Percentiles rank a stretch among this genome's conserved stretches.
These are phyloP conservation scores for Acleris literana DNA, from an alignment of 2,888 invertebrate genomes.

Conservation along the genomic window DNA sequence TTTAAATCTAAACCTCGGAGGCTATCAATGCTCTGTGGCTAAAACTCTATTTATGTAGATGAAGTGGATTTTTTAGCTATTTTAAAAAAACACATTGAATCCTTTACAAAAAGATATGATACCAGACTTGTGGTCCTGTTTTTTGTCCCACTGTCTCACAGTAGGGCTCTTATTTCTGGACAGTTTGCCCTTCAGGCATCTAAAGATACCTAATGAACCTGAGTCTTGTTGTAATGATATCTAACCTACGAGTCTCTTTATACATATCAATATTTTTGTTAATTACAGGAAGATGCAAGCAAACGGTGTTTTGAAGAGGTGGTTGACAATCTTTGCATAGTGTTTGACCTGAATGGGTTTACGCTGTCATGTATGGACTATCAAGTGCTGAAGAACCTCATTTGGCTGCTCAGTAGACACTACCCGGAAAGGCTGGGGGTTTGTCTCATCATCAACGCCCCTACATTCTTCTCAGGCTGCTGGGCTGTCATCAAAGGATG, in stretches of 20 bases:
- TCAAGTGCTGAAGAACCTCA: conserved; percentile 90
- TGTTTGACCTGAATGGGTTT: conserved; percentile 90
- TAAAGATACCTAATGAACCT: no score
- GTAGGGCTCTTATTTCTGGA: no score
- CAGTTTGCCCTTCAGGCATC: no score
- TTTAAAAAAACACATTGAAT: no score
- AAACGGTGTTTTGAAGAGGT: conserved; percentile 91
- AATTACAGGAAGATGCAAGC: conserved; percentile 87
- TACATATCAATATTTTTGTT: background rate
- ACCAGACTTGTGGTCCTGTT: no score
- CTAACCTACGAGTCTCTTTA: background rate
- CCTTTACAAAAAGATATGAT: no score
- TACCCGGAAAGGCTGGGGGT: conserved; percentile 91
- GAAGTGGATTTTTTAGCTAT: no score
- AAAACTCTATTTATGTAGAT: no score
- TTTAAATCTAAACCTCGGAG: no score
- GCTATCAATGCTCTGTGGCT: no score
- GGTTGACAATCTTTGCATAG: conserved; percentile 90
- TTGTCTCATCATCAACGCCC: conserved; percentile 89
- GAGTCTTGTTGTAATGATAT: no score
- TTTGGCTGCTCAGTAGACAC: conserved; percentile 89
- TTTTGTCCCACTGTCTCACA: no score
- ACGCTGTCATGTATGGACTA: conserved; percentile 91
- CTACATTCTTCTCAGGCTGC: conserved; percentile 89
- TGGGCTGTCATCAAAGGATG: conserved; percentile 91